phyloP scores from a whole-genome alignment of 2,797 vertebrate genomes.

The Apodemus agrarius region DNA sequence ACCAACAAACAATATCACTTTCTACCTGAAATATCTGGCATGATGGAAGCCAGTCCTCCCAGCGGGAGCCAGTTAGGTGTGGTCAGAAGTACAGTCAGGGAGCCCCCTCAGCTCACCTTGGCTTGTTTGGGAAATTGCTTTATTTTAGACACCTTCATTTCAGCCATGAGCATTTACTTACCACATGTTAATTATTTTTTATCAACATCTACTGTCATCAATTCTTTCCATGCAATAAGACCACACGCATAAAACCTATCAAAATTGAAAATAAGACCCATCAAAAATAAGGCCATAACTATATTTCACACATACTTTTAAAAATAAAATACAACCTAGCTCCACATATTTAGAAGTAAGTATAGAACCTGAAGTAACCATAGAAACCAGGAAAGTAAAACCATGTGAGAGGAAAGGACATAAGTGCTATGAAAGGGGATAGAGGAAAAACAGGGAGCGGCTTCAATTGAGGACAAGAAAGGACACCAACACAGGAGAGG shows the following conservation, averaged over 20 bases:
- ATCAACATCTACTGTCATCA: not conserved
- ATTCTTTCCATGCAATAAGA: slow-evolving; percentile 43
- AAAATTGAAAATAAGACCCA: slow-evolving; percentile 37
- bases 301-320: slow-evolving; percentile 10
- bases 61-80: fast-evolving
- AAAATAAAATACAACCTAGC: not conserved
- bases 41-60: not conserved
- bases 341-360: not conserved
- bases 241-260: not conserved
- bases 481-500: not conserved
- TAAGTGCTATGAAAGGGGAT: not conserved
- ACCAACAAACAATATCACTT: not conserved
- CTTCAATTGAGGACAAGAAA: not conserved
- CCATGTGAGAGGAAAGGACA: not conserved
- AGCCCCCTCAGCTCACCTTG: not conserved
- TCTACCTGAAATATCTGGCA: not conserved
- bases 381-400: not conserved
- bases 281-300: slow-evolving; percentile 41
- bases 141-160: slow-evolving; percentile 38
- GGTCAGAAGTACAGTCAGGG: not conserved
- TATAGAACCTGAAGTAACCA: not conserved
- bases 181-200: slow-evolving; percentile 47
- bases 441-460: not conserved
- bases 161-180: slow-evolving; percentile 25
- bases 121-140: not conserved